A percentile compares a stretch with the other conserved stretches of the same genome.
Conservation (phyloP, 2,888 invertebrate genomes). For the Cataglyphis cursor region DNA sequence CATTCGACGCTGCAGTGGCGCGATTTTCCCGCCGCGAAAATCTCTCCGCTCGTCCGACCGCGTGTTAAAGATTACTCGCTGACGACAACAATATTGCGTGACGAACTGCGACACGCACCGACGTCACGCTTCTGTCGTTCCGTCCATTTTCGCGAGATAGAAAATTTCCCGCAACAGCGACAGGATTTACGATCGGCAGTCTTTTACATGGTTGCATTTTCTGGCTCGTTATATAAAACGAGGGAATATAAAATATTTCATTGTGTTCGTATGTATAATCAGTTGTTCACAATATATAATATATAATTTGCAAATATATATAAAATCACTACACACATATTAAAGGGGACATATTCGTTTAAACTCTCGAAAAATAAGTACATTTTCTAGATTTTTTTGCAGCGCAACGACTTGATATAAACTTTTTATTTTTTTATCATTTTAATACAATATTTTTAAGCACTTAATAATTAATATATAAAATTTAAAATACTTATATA, state of each 20-base stretch:
- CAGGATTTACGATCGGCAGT: constrained; percentile 10
- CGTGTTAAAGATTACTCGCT: constrained; percentile 36
- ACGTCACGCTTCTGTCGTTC: constrained; percentile 48
- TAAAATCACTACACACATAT: too few species aligned
- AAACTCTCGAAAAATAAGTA: too few species aligned
- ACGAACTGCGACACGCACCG: constrained; percentile 44
- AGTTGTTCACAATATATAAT: not conserved
- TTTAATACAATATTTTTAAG: too few species aligned
- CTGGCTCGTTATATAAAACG: not conserved
- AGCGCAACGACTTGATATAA: too few species aligned
- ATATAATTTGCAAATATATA: not conserved
- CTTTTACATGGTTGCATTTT: not conserved
- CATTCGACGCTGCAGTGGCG: constrained; percentile 60
- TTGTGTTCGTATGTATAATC: not conserved
- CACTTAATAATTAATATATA: too few species aligned
- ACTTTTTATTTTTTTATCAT: too few species aligned
- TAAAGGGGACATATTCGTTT: too few species aligned
- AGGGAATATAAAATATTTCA: not conserved
- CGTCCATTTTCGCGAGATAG: not conserved
- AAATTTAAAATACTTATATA: too few species aligned
- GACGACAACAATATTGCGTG: constrained; percentile 40
- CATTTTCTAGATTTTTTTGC: too few species aligned
- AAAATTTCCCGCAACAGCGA: constrained; percentile 17
- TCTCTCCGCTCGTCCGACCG: constrained; percentile 54
- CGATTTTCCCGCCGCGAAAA: constrained; percentile 56